Evolutionary conservation across 53 echinoderm and acorn worm species (phyloP), one percentile per base, ranked within the genome.

Genomic region (Arbacia lixula): DNA sequence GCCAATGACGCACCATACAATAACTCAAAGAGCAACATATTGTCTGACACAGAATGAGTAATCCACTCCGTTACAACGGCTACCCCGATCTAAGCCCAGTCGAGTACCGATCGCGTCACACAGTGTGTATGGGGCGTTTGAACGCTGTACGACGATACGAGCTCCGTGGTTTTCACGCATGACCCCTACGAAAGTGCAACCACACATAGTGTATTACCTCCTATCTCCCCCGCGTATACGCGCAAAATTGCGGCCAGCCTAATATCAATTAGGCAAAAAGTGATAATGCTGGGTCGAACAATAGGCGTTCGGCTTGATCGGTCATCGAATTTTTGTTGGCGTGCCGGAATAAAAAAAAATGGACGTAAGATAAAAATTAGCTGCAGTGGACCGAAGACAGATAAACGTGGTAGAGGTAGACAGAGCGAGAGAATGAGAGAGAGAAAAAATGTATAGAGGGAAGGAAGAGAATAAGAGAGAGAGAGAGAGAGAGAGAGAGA

Each of bases 201-300:
- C 52, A 33, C 50, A 32, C 49, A 46, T 50, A 42, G 52, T n/a
- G 17, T 74, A 74, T 74, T 50, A 74, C 34, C 31, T 31, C 34
- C 14, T 34, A 41, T 74, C 50, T 74, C 74, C 33, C 74, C 12
- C 10, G 17, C 34, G 74, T n/a, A 16, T 4, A 74, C 33, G 49
- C 74, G 49, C 6, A 67, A 74, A 74, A 29, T 74, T 34, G 74
- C 53, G 74, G 74, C 52, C 74, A 38, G 53, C 17, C 50, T 72
- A 72, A 74, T 74, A 74, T 74, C 74, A 52, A 74, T 74, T 74
- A 74, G 74, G 31, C 52, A 52, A 74, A 50, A 74, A 53, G 33
- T 74, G 74, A 74, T 74, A 74, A 74, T 74, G 74, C 74, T 50
- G 53, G 31, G 20, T 20, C 20, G 74, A 74, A 74, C 74, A 74